phyloP scores from a whole-genome alignment of 92 coral and sea anemone species.

The Parazoanthus atlanticus region DNA sequence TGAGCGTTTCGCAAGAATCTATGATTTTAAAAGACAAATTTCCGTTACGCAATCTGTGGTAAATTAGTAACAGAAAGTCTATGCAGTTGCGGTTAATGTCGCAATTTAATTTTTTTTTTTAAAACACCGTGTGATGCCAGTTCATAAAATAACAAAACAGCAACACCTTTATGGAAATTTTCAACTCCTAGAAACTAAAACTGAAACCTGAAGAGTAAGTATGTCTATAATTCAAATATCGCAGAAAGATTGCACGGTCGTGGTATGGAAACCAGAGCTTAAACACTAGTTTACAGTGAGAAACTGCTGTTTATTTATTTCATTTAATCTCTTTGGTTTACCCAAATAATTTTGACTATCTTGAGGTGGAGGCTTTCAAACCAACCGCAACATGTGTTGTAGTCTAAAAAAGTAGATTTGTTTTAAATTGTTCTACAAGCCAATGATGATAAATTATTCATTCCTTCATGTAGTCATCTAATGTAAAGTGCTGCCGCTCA shows the following conservation, averaged over 20 bases:
- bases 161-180: not conserved
- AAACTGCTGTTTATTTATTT: not conserved
- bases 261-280: no score
- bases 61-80: not conserved
- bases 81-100: not conserved
- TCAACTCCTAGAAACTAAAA: not conserved
- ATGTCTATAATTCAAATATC: not conserved
- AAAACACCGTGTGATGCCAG: not conserved
- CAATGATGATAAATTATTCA: constrained; percentile 1
- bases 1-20: not conserved
- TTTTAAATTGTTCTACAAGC: constrained; percentile 18
- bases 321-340: not conserved
- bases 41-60: not conserved
- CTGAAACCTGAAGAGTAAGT: not conserved
- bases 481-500: no score
- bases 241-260: no score
- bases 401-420: constrained; percentile 8
- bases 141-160: not conserved
- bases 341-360: not conserved
- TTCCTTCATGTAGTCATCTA: not conserved
- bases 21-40: not conserved
- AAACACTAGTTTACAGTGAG: not conserved
- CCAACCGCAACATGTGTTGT: constrained; percentile 9
- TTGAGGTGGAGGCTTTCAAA: not conserved
- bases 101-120: not conserved